Conservation (phyloP, 2,888 invertebrate species). For the Ormyrus thymus region DNA sequence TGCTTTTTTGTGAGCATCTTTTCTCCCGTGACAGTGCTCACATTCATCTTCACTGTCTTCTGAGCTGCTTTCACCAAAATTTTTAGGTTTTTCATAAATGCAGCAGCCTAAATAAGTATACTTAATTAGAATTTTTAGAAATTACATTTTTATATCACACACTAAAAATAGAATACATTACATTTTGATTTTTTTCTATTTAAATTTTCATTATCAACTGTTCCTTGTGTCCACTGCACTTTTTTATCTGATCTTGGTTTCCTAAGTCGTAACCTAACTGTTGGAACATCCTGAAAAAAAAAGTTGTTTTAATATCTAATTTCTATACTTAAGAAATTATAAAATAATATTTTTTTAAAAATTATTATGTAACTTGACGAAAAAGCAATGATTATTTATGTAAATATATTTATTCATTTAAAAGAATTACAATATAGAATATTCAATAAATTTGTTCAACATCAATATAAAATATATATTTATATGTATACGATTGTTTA, state of each 20-base stretch:
- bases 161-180: constrained; percentile 72
- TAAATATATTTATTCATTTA: constrained; percentile 16
- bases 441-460: background rate
- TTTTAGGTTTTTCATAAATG: constrained; percentile 92
- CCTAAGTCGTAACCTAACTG: constrained; percentile 81
- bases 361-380: background rate
- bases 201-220: constrained; percentile 96
- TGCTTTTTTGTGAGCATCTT: constrained; percentile 69
- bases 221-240: constrained; percentile 92
- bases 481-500: background rate
- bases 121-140: constrained; percentile 3
- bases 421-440: constrained; percentile 13
- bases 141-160: constrained; percentile 2
- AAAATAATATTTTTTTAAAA: constrained; percentile 6
- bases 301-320: background rate
- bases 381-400: background rate
- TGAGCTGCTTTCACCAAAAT: constrained; percentile 92
- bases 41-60: constrained; percentile 89
- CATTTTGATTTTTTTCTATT: constrained; percentile 98
- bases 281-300: constrained; percentile 76
- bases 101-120: constrained; percentile 85
- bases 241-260: constrained; percentile 85
- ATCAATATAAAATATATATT: constrained; percentile 44
- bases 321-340: constrained; percentile 41
- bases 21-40: constrained; percentile 89